Base-by-base conservation (phyloP, 2,797 vertebrate species). In the Rhinoraja longicauda region DNA sequence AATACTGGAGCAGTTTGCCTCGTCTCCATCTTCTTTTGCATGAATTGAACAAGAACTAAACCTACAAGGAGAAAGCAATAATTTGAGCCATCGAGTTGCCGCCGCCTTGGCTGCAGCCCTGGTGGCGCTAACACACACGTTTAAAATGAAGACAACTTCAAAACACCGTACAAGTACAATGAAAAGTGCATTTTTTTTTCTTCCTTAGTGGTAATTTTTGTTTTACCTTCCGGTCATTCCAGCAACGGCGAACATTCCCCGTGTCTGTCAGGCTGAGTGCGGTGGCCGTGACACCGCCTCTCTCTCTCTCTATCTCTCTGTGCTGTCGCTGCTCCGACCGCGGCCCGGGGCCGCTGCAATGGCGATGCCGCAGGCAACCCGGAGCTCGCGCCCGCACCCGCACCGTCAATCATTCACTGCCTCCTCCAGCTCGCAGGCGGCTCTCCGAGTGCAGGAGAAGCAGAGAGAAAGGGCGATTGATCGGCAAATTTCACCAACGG, bases 161-260 rank as follows among this genome's bases (percentile, higher is more conserved):
- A 67, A 19, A n/a, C 59, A 36, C 32, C 21, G 84, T 32, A n/a
- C 32, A 67, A 73, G 26, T 8, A 92, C 36, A 92, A 21, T 32
- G 36, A 53, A 72, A 92, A 24, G 39, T 73, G 67, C 32, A 57
- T 59, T 1, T 67, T 86, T 29, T 79, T 29, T 64, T 29, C 29
- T 4, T 17, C 9, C 64, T 5, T 26, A 36, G 10, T 84, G 12
- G 81, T 36, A 79, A 21, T 77, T 39, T 93, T 82, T 88, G 93
- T 53, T 96, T 96, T n/a, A 97, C 96, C 96, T 96, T 93, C 96
- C 97, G 0, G 96, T 97, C 96, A 97, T 96, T 93, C 96, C 96
- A n/a, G 94, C 95, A 15, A 97, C 86, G 86, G 94, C 96, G 84
- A 97, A 95, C 96, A 97, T 97, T 94, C 0, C 93, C 93, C 90